Evolutionary conservation across 2,888 invertebrate genomes (phyloP), one percentile per base, ranked within the genome.

Genomic region (Cyclophora punctaria): DNA sequence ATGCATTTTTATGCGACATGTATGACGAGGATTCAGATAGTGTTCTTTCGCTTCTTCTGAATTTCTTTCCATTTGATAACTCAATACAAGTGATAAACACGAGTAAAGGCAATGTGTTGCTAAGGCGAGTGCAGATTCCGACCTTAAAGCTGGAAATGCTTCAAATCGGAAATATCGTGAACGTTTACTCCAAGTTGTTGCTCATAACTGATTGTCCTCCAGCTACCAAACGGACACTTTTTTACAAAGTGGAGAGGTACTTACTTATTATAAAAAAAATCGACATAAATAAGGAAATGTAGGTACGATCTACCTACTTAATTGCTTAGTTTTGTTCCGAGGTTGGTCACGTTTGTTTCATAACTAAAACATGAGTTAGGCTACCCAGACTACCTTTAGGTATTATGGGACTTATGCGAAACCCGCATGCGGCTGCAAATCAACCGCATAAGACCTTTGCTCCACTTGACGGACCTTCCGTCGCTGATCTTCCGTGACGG

Each of bases 1-100:
- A 89, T 52, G 82, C 86, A 40, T 94, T 95, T 76, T 69, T 92
- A 45, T 94, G 94, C 35, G 96, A 97, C 81, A 97, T 96, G 96
- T 96, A 92, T 73, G 96, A 97, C 69, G 91, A 92, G 63, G 92
- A 94, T 55, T 91, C 94, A 0, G 92, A 92, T 34, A 84, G 92
- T 48, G 83, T 92, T 3, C 90, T 93, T 58, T 91, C 92, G 59
- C 94, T 96, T 72, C 82, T 91, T 53, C 82, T 97, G 44, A 91
- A 93, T 60, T 97, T 92, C 75, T 96, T 91, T 72, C 92, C 93
- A 1, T 90, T 89, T 48, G 96, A 97, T 74, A 92, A 92, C 66
- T 93, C 95, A 0, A 89, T 97, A 37, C 96, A 97, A 90, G 90
- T 97, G 80, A 90, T 90, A 62, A 91, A 94, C 64, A 63, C 90